Evolutionary conservation across 2,113 vertebrate species (phyloP).

Genomic region (Trochalopteron elliotii): DNA sequence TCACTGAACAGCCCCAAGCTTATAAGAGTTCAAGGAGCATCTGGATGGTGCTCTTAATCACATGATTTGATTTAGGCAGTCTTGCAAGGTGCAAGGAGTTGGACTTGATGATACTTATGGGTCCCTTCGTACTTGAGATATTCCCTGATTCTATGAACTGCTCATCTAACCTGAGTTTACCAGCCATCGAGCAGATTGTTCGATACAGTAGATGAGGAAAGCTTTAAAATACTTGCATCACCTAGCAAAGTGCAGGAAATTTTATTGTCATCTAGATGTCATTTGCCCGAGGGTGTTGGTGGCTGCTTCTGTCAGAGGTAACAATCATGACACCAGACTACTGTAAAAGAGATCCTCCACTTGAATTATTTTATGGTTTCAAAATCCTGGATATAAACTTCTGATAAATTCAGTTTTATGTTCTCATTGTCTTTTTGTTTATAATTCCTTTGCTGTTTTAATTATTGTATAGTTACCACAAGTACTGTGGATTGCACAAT

Average conservation of each 20-base stretch:
- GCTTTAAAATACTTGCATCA: not conserved
- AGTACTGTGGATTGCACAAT: not conserved
- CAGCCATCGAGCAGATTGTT: not conserved
- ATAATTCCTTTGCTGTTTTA: not conserved
- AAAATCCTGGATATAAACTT: not conserved
- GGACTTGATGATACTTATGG: fast-evolving
- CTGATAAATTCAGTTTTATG: not conserved
- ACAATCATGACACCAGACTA: not conserved
- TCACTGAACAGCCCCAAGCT: not conserved
- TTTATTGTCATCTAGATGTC: not conserved
- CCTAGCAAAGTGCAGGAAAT: not conserved
- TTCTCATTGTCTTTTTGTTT: not conserved
- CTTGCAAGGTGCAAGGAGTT: not conserved
- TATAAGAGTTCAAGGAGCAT: not conserved
- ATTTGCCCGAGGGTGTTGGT: not conserved
- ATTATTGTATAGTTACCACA: not conserved
- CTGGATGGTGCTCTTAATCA: too few relatives aligned
- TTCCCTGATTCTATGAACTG: not conserved
- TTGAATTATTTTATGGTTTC: not conserved
- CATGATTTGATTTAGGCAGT: not conserved
- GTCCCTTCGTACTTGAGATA: not conserved
- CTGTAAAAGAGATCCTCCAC: not conserved
- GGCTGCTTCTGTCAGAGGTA: not conserved
- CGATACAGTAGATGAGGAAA: not conserved
- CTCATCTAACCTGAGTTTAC: not conserved